Base-by-base conservation (phyloP, 2,888 invertebrate species). In the Plutella xylostella region DNA sequence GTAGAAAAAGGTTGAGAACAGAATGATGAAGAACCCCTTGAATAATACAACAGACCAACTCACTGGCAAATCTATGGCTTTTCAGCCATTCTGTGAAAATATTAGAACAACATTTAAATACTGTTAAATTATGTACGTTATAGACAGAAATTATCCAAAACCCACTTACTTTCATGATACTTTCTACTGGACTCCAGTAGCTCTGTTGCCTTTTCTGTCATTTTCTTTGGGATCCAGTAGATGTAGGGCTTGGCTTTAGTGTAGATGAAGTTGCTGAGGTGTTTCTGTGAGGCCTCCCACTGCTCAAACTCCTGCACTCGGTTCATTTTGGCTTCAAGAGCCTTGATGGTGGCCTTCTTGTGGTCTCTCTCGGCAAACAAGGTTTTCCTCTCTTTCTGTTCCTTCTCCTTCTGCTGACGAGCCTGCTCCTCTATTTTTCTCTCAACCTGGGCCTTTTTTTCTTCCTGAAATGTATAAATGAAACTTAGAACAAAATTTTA, bases 371-470 rank as follows among this genome's bases (percentile, higher is more conserved):
- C 93, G 25, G 90, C 87, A 72, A 97, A 95, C 50, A 98, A 76
- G 49, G 92, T 91, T 63, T 93, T 91, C 28, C 94, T 86, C 69
- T 97, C 95, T 52, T 90, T 91, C 44, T 96, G 85, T 65, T 93
- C 82, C 40, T 65, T 90, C 63, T 95, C 96, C 53, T 92, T 92
- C 65, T 97, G 96, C 61, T 90, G 86, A 45, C 92, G 88, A 45
- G 94, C 94, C 61, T 94, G 94, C 63, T 96, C 94, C 66, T 98
- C 98, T 48, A 98, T 88, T 71, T 96, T 95, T 48, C 92, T 92
- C 75, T 98, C 98, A 6, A 98, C 92, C 80, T 92, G 91, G 7
- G 90, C 90, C 57, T 72, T 82, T 48, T 82, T 83, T 1, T 83
- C 82, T 60, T 82, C 83, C 82, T 83, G 57, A 55, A 58, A 45